Evolutionary conservation across 2,888 invertebrate species (phyloP), one percentile per base, ranked within the genome.

Genomic region (Heliconius hortense): DNA sequence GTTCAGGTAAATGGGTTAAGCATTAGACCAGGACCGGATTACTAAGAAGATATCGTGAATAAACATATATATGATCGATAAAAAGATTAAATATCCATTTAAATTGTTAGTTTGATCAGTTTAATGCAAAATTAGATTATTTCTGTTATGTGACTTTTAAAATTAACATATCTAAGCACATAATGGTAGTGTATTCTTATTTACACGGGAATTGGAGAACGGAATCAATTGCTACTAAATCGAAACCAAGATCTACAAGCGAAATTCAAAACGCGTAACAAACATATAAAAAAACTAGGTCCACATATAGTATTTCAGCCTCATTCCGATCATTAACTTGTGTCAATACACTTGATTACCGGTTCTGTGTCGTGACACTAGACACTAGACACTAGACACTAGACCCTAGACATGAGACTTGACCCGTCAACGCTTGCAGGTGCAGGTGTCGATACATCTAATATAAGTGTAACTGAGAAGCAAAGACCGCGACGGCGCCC

Each of bases 361-460:
- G 63, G 63, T 69, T 73, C 62, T 35, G 69, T 75, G 35, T 59
- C 64, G 53, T 43, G 75, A 68, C 71, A 75, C 48, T 74, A 75
- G 72, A 63, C 72, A 18, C 31, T 31, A 31, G 35, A 28, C 28
- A 28, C 43, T 13, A 43, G 4, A 68, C 71, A 75, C 48, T 72
- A 75, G 72, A 63, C 72, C 11, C n/a, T n/a, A n/a, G n/a, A n/a
- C 28, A 28, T 15, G 4, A 43, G 15, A 35, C 35, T 74, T 77
- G 77, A 79, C 74, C 77, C 67, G 74, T 74, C 76, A 77, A 77
- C 71, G 39, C 64, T 31, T 31, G 24, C 75, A 72, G 73, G 56
- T 63, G 31, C 53, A 77, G 53, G 73, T 77, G 75, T 77, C 66
- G n/a, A 69, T 74, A 77, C 15, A 18, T 60, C 60, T 60, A 60